These are phyloP conservation scores for Cyclargus thomasi DNA, from an alignment of 1,140 invertebrate genomes.

Conservation along the genomic window DNA sequence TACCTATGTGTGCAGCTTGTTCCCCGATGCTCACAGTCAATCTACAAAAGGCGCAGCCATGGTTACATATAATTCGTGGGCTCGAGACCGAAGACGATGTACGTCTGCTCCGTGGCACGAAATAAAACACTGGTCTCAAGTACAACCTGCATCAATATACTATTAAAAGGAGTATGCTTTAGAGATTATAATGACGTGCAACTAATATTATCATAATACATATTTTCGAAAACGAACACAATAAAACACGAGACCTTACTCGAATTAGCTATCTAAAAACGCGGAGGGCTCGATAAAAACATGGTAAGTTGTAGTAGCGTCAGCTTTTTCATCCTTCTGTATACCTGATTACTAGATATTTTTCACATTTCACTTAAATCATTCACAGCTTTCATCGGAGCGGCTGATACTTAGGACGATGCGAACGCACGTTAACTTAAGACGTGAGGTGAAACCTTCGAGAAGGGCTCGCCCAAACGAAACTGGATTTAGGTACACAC, in stretches of 20 bases:
- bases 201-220: neutral
- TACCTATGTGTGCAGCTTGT: neutral
- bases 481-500: neutral
- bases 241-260: neutral
- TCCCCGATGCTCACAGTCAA: neutral
- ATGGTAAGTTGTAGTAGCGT: slow-evolving; percentile 2
- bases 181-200: neutral
- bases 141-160: neutral
- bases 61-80: neutral
- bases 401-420: slow-evolving; percentile 4
- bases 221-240: neutral
- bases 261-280: slow-evolving; percentile 1
- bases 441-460: neutral
- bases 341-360: slow-evolving; percentile 4
- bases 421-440: neutral
- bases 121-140: neutral
- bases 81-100: neutral
- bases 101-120: neutral
- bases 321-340: neutral
- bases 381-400: slow-evolving; percentile 9
- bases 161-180: neutral
- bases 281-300: neutral
- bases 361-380: neutral
- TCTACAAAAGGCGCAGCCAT: neutral
- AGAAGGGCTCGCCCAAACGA: neutral